Evolutionary conservation across 2,888 invertebrate genomes (phyloP), one percentile per base, ranked within the genome.

Genomic region (Rhagophthalmus giganteus): DNA sequence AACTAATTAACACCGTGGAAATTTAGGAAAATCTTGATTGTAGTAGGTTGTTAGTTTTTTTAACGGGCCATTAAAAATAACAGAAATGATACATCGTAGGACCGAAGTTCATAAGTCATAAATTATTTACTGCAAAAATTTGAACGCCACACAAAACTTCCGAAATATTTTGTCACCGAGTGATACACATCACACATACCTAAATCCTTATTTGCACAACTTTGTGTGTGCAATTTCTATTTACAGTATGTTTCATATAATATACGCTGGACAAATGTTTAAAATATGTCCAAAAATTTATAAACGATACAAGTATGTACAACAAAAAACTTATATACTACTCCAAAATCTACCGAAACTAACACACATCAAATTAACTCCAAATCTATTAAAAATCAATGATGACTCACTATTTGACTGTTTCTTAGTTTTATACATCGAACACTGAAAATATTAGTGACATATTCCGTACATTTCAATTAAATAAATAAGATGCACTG

Each of bases 351-450:
- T 14, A 52, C 51, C 60, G 57, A 54, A 31, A 30, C 31, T 8
- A 35, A 16, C 25, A 37, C 49, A 52, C 42, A 53, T 45, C 38
- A 44, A 55, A 60, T 34, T 38, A 51, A 51, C 1, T 45, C 41
- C 46, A 56, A 50, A 54, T 20, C 11, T n/a, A 37, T 40, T 37
- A 24, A 39, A 59, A 55, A 55, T 31, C 12, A 47, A 51, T 48
- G 45, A 64, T 53, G 64, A 69, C 69, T 69, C 67, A 69, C 68
- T 68, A 67, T 68, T 66, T 61, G 64, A 68, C 64, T 63, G 63
- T 61, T 49, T 54, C 48, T 55, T 57, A 34, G 16, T 25, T 44
- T 45, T 40, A 24, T 24, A 16, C 24, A 11, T 40, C 55, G 48
- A 44, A 47, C 50, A 55, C 60, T 60, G 58, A 58, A 59, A 60